These are phyloP conservation scores for Cyaniris semiargus DNA, from an alignment of 2,888 invertebrate genomes.

Conservation along the genomic window DNA sequence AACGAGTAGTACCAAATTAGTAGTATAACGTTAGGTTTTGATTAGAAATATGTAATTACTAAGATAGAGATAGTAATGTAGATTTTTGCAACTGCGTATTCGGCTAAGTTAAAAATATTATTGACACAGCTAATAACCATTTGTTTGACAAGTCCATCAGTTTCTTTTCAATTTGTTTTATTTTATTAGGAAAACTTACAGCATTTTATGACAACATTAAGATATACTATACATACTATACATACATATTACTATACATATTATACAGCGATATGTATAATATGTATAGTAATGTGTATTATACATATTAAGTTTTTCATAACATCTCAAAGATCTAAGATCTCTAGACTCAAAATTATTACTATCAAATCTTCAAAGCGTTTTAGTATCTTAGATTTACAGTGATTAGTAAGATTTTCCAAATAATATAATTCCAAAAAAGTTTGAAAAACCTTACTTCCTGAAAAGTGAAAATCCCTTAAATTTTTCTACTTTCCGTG, in stretches of 20 bases:
- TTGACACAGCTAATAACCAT: not conserved
- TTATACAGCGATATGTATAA: too few relatives aligned
- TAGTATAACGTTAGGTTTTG: not conserved
- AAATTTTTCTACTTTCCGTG: constrained; percentile 3
- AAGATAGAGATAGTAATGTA: not conserved
- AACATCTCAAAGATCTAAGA: too few relatives aligned
- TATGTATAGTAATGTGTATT: too few relatives aligned
- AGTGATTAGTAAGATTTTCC: not conserved
- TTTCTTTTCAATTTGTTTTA: too few relatives aligned
- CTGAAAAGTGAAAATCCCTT: constrained; percentile 31
- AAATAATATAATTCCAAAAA: not conserved
- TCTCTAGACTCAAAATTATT: too few relatives aligned
- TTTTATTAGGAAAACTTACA: too few relatives aligned
- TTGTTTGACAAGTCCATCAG: not conserved
- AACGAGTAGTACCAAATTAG: not conserved
- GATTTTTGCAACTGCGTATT: not conserved
- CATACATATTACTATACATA: too few relatives aligned
- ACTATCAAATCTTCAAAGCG: too few relatives aligned
- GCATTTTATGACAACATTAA: too few relatives aligned
- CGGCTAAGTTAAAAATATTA: not conserved
- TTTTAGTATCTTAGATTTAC: too few relatives aligned
- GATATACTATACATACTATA: too few relatives aligned
- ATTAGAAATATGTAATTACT: not conserved
- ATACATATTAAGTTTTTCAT: too few relatives aligned
- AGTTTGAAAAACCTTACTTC: not conserved